Evolutionary conservation across 1,140 invertebrate genomes (phyloP).

Genomic region (Dreissena polymorpha): DNA sequence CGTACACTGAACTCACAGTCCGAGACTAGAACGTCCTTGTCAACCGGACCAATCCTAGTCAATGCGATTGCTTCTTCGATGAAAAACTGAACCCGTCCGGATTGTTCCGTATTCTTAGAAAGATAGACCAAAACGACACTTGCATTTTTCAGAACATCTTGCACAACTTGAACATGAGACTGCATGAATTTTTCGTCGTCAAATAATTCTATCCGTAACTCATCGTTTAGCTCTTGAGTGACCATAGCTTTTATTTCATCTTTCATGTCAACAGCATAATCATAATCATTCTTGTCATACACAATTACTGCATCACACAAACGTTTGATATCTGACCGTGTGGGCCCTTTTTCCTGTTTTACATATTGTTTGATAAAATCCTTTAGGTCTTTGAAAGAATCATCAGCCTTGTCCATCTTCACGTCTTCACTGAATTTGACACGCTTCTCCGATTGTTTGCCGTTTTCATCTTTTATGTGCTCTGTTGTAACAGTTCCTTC

Average conservation of each 20-base stretch:
- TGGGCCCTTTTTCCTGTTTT: neutral
- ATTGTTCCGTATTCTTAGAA: neutral
- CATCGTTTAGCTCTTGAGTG: neutral
- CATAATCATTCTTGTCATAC: neutral
- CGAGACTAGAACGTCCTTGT: neutral
- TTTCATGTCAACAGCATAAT: neutral
- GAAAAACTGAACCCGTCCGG: neutral
- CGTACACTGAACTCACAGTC: neutral
- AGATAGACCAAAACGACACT: neutral
- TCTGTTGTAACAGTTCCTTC: too few species aligned
- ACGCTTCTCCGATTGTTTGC: too few species aligned
- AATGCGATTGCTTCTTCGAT: neutral
- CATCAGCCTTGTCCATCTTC: too few species aligned
- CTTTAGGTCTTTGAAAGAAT: neutral
- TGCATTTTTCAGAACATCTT: neutral
- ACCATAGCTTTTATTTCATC: neutral
- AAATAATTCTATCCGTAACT: neutral
- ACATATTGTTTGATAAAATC: neutral
- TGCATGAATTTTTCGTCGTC: neutral
- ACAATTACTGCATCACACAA: neutral
- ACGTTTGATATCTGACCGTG: neutral
- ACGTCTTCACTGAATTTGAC: too few species aligned
- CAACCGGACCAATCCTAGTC: neutral
- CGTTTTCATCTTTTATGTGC: too few species aligned
- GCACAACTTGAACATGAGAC: neutral